Conservation (phyloP, 2,113 vertebrate genomes). For the Abramis brama region DNA sequence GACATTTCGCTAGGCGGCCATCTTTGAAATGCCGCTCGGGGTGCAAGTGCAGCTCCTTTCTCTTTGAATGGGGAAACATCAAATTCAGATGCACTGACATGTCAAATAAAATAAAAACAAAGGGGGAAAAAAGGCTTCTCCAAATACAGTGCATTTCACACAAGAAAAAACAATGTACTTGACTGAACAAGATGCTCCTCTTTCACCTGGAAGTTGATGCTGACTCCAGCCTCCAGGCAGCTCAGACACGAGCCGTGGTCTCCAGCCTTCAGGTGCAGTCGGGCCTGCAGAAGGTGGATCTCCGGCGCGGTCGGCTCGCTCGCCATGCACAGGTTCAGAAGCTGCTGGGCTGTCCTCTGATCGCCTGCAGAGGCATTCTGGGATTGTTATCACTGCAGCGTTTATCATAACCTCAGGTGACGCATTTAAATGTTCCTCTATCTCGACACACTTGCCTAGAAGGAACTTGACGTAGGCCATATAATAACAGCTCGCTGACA, state of each 20-base stretch:
- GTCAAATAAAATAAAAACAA: too few species aligned
- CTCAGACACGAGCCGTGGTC: constrained; percentile 73
- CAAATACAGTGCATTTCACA: too few species aligned
- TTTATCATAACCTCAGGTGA: background rate
- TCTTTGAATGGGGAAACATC: too few species aligned
- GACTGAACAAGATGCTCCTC: background rate
- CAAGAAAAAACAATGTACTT: too few species aligned
- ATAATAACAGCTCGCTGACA: constrained; percentile 68
- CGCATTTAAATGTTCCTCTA: background rate
- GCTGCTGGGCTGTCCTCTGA: constrained; percentile 69
- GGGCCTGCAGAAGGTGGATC: constrained; percentile 76
- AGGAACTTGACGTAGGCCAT: constrained; percentile 76
- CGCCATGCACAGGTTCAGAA: constrained; percentile 73
- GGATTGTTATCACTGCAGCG: background rate
- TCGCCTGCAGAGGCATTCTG: constrained; percentile 68
- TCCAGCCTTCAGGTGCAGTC: constrained; percentile 70
- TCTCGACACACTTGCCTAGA: constrained; percentile 67
- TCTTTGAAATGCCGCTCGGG: too few species aligned
- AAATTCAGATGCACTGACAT: too few species aligned
- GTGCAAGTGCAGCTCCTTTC: too few species aligned
- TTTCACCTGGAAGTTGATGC: constrained; percentile 76
- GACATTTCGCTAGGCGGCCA: too few species aligned
- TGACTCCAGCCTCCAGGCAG: constrained; percentile 75
- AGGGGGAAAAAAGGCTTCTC: too few species aligned
- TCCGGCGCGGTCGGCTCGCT: constrained; percentile 69